Conservation (phyloP, 2,113 vertebrate genomes). For the Sebastes schlegelii region DNA sequence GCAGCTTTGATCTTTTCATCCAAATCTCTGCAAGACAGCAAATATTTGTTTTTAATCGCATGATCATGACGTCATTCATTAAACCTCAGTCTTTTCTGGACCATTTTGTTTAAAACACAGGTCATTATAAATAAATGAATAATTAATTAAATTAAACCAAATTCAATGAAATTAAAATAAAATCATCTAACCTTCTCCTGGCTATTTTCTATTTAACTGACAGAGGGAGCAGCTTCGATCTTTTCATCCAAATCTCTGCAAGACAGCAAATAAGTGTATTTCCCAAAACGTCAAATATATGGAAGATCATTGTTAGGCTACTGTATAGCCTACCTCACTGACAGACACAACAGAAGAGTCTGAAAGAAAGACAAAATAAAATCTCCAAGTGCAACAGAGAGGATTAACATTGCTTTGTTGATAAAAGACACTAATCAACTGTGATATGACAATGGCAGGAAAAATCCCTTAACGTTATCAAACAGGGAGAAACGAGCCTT, state of each 20-base stretch:
- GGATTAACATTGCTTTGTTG: not conserved
- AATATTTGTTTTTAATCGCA: slow-evolving; percentile 47
- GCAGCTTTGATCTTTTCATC: no score
- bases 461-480: not conserved
- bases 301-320: no score
- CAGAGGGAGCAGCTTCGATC: not conserved
- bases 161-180: no score
- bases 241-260: no score
- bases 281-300: no score
- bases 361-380: not conserved
- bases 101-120: not conserved
- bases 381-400: not conserved
- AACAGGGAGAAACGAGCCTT: not conserved
- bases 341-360: not conserved
- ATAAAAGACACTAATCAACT: not conserved
- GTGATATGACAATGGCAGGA: not conserved
- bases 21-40: no score
- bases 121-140: no score
- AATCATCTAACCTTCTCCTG: no score
- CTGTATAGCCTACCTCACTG: no score
- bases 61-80: slow-evolving; percentile 2
- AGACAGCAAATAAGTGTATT: no score
- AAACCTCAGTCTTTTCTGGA: not conserved
- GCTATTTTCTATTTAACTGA: not conserved
- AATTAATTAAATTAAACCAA: no score